phyloP scores from a whole-genome alignment of 30 jellyfish, hydroid and myxozoan species.

The Morbakka virulenta region DNA sequence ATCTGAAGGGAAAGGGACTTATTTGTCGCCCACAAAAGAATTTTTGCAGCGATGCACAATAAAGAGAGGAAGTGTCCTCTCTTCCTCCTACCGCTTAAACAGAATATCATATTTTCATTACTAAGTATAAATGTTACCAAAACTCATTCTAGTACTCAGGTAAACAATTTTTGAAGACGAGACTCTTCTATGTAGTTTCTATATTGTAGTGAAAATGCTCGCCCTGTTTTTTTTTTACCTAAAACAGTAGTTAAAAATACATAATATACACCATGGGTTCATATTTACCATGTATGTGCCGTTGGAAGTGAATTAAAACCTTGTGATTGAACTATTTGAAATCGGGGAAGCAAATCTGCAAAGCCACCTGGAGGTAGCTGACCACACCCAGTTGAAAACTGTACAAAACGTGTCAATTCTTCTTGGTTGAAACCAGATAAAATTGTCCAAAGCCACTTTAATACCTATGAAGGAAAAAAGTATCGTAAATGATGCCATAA shows the following conservation, averaged over 20 bases:
- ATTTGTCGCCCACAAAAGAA: too few species aligned
- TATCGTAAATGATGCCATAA: too few species aligned
- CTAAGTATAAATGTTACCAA: neutral
- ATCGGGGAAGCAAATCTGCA: constrained; percentile 64
- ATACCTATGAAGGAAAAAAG: constrained; percentile 63
- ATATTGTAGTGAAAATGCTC: too few species aligned
- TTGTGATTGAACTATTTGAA: constrained; percentile 64
- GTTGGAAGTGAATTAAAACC: constrained; percentile 78
- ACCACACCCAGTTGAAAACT: constrained; percentile 94
- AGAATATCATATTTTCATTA: too few species aligned
- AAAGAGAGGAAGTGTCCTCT: too few species aligned
- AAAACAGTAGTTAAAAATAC: too few species aligned
- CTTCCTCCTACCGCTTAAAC: too few species aligned
- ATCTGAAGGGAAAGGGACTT: too few species aligned
- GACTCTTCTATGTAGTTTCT: too few species aligned
- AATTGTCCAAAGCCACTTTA: constrained; percentile 87
- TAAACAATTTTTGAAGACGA: neutral
- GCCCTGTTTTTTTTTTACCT: too few species aligned
- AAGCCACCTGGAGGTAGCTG: constrained; percentile 99
- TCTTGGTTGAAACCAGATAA: constrained; percentile 86
- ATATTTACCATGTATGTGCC: constrained; percentile 99
- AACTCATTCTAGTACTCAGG: neutral
- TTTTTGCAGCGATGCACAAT: too few species aligned
- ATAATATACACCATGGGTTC: too few species aligned
- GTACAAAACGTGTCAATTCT: constrained; percentile 93